Conservation (phyloP, 1,140 invertebrate genomes). For the Phenacoccus solenopsis region DNA sequence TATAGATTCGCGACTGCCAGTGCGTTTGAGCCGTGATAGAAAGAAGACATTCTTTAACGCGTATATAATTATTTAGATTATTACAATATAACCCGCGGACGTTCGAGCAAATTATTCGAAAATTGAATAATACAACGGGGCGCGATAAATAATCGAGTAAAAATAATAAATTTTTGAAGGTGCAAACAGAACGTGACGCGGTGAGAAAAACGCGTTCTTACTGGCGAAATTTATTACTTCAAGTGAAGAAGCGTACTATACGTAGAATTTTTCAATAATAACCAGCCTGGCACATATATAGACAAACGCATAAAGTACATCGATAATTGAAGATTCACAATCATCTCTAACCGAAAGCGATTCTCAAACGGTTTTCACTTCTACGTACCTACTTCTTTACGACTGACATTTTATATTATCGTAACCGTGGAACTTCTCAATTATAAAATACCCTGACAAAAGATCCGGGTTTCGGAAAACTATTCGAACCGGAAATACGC, state of each 20-base stretch:
- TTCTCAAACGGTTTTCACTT: not conserved
- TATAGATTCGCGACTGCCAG: not conserved
- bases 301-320: not conserved
- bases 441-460: too few relatives aligned
- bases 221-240: not conserved
- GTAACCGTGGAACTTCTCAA: not conserved
- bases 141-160: not conserved
- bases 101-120: constrained; percentile 4
- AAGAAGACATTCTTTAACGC: not conserved
- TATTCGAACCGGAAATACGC: not conserved
- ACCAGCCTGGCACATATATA: not conserved
- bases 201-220: not conserved
- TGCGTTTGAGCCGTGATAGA: not conserved
- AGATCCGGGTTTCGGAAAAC: too few relatives aligned
- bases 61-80: not conserved
- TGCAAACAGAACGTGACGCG: not conserved
- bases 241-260: not conserved
- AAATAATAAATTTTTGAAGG: not conserved
- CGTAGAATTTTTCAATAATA: too few relatives aligned
- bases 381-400: too few relatives aligned
- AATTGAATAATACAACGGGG: constrained; percentile 13
- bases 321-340: not conserved
- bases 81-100: not conserved
- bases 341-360: not conserved
- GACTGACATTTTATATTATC: not conserved